Base-by-base conservation (phyloP, 2,888 invertebrate species). In the Bombylius discolor region DNA sequence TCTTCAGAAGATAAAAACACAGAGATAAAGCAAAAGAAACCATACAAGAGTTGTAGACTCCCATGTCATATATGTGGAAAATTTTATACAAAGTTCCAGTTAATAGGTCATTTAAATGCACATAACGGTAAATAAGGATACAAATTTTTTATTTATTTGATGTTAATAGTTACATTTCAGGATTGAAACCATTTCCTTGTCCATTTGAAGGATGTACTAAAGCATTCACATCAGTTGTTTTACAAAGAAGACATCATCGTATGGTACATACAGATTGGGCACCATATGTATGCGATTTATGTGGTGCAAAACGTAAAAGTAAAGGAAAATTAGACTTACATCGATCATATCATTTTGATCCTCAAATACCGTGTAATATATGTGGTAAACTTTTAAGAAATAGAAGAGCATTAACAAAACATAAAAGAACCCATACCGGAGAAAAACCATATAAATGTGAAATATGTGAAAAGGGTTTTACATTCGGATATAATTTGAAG, bases 271-370 rank as follows among this genome's bases (percentile, higher is more conserved):
- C 48, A 5, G 31, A 48, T 48, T 33, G 6, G 14, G 23, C 12
- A 8, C 48, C 31, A 32, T 48, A 32, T 9, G 7, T 7, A 4
- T 48, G 48, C 31, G 48, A 48, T 23, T 7, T 5, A 36, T 52
- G 52, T n/a, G 47, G 47, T 14, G 5, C 8, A n/a, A 7, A 5
- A 46, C 47, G 47, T 34, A 52, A 47, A 36, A 32, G 13, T 13
- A 32, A 47, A 34, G 34, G 34, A 5, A 47, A 46, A n/a, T 52
- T 34, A 11, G 13, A 47, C 5, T 12, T 47, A 34, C 52, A 52
- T 47, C 11, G 36, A 13, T 47, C 47, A 14, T 52, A 52, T 52
- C 52, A 52, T 47, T 32, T 32, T 46, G 52, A 52, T 34, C 52
- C 52, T 9, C 13, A 52, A n/a, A 46, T 52, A 14, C 52, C 52